Conservation (phyloP, 1,140 invertebrate species). For the Saccostrea echinata region DNA sequence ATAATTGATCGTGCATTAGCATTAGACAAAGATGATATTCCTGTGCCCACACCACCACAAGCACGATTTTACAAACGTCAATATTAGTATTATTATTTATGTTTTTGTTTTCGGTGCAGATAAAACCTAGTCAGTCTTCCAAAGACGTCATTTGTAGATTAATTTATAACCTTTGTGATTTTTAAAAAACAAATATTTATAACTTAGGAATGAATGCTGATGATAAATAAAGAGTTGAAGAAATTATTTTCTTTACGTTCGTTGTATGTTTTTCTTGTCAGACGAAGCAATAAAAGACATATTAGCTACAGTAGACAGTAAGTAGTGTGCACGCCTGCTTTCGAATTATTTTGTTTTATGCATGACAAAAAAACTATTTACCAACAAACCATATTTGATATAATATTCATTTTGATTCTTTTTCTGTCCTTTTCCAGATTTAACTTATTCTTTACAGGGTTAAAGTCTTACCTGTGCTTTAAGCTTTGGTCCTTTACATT, state of each 20-base stretch:
- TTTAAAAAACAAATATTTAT: neutral
- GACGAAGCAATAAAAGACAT: conserved; percentile 22
- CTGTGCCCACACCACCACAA: neutral
- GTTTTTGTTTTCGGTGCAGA: neutral
- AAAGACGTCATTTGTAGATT: conserved; percentile 13
- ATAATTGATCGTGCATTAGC: conserved; percentile 15
- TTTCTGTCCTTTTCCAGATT: no score
- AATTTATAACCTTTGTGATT: neutral
- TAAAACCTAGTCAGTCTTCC: conserved; percentile 27
- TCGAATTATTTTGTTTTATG: neutral
- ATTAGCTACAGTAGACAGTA: conserved; percentile 36
- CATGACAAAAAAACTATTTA: neutral
- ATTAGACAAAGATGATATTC: neutral
- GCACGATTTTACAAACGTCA: conserved; percentile 1
- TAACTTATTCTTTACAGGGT: no score
- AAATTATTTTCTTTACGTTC: neutral
- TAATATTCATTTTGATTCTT: no score
- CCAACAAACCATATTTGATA: no score
- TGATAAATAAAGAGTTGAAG: neutral
- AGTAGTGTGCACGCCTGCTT: conserved; percentile 4
- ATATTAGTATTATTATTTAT: conserved; percentile 2
- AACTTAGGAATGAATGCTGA: neutral
- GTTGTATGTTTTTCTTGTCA: conserved; percentile 7
- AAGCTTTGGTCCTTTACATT: no score
- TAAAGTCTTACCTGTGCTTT: no score